phyloP scores from a whole-genome alignment of 2,797 vertebrate species.

The Neosalanx taihuensis region DNA sequence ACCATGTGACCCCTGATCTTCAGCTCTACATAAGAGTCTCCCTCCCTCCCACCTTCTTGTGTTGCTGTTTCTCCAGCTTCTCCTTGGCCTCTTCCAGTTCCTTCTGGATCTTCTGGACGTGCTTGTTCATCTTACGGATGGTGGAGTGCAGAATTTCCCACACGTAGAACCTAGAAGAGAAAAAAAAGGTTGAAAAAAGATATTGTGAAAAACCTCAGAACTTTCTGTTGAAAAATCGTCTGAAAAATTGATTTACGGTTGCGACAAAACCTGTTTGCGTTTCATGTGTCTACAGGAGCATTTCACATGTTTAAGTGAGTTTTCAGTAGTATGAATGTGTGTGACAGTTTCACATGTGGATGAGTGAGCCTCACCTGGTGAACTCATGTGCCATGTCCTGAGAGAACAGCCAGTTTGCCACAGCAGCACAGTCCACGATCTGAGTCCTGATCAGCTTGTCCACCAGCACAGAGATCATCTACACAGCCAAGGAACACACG shows the following conservation, averaged over 20 bases:
- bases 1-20: too few species aligned
- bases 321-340: neutral
- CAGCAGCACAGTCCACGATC: conserved; percentile 96
- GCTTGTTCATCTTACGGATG: conserved; percentile 98
- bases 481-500: neutral
- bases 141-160: conserved; percentile 99
- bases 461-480: conserved; percentile 97
- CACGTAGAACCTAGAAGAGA: conserved; percentile 81
- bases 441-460: conserved; percentile 98
- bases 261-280: too few species aligned
- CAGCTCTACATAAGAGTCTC: too few species aligned
- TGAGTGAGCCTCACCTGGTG: conserved; percentile 79
- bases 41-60: conserved; percentile 69
- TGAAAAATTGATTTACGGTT: too few species aligned
- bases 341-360: neutral
- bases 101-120: conserved; percentile 95
- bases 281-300: too few species aligned
- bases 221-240: too few species aligned
- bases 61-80: conserved; percentile 92
- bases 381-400: conserved; percentile 94
- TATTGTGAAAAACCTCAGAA: too few species aligned
- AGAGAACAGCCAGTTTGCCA: conserved; percentile 99
- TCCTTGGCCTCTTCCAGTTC: conserved; percentile 96
- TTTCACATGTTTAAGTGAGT: too few species aligned
- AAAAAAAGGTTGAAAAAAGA: too few species aligned